Percentiles rank a stretch among this genome's conserved stretches.
Conservation (phyloP, 2,888 invertebrate genomes). For the Heliconius aoede region DNA sequence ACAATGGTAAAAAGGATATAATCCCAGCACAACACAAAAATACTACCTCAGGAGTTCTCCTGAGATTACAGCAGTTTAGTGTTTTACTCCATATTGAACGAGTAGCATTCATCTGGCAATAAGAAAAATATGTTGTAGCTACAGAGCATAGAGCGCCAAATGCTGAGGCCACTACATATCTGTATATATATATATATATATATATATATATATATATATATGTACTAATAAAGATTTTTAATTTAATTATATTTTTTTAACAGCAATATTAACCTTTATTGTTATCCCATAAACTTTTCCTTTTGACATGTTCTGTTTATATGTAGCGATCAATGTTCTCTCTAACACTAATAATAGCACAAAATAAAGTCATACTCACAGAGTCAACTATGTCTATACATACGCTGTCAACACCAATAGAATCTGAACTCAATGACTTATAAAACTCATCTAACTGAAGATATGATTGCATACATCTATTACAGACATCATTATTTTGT, state of each 20-base stretch:
- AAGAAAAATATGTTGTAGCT: not conserved
- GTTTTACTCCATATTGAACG: constrained; percentile 85
- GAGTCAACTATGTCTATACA: constrained; percentile 88
- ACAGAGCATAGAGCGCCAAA: no score
- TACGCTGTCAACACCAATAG: constrained; percentile 83
- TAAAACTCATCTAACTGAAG: constrained; percentile 82
- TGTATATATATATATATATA: no score
- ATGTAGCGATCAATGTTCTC: no score
- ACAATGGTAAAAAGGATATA: constrained; percentile 79
- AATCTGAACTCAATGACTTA: constrained; percentile 80
- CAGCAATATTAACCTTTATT: no score
- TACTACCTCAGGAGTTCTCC: constrained; percentile 81
- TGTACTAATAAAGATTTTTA: no score
- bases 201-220: no score
- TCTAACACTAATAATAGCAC: no score
- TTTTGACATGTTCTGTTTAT: no score
- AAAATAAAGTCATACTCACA: constrained; percentile 69
- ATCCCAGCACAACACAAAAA: constrained; percentile 81
- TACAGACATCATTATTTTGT: constrained; percentile 72
- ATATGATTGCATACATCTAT: constrained; percentile 82
- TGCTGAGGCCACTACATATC: no score
- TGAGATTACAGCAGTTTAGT: constrained; percentile 82
- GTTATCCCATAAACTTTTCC: no score
- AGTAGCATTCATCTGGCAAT: constrained; percentile 85
- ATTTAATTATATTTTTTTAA: no score